A percentile compares a stretch with the other conserved stretches of the same genome.
Conservation (phyloP, 2,888 invertebrate genomes). For the Andrena flavipes region DNA sequence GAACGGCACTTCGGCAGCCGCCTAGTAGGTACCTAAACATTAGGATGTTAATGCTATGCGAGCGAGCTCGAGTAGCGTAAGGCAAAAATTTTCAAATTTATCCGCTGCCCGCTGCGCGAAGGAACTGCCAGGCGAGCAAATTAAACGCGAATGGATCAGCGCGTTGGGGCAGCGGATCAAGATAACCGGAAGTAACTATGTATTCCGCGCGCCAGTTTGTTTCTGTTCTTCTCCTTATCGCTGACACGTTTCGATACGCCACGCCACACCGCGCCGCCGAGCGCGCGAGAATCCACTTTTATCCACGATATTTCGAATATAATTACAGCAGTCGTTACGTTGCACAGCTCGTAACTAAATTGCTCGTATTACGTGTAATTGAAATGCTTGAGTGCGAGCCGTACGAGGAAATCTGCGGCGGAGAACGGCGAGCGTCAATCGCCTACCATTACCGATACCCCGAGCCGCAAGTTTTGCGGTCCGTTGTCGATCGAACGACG, state of each 20-base stretch:
- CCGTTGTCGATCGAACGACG: not conserved
- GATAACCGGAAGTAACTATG: slow-evolving; percentile 8
- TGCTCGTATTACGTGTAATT: slow-evolving; percentile 12
- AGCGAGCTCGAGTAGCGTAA: not conserved
- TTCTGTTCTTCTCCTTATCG: slow-evolving; percentile 30
- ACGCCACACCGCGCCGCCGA: not conserved
- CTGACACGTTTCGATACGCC: slow-evolving; percentile 36
- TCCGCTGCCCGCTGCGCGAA: not conserved
- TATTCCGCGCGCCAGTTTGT: not conserved
- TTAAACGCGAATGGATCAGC: slow-evolving; percentile 4
- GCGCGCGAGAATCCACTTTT: slow-evolving; percentile 22
- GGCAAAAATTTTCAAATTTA: not conserved
- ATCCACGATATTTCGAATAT: slow-evolving; percentile 25
- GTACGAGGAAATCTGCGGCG: not conserved
- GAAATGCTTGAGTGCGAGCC: slow-evolving; percentile 19
- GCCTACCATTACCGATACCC: not conserved
- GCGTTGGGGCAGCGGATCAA: not conserved
- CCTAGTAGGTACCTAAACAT: slow-evolving; percentile 1
- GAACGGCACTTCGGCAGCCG: not conserved
- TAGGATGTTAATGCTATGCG: slow-evolving; percentile 41
- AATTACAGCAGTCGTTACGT: slow-evolving; percentile 33
- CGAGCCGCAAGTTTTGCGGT: not conserved
- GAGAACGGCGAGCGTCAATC: slow-evolving; percentile 1
- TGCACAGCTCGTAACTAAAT: slow-evolving; percentile 20
- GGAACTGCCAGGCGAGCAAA: slow-evolving; percentile 15